Conservation (phyloP, 2,888 invertebrate genomes). For the Drosophila phalerata region DNA sequence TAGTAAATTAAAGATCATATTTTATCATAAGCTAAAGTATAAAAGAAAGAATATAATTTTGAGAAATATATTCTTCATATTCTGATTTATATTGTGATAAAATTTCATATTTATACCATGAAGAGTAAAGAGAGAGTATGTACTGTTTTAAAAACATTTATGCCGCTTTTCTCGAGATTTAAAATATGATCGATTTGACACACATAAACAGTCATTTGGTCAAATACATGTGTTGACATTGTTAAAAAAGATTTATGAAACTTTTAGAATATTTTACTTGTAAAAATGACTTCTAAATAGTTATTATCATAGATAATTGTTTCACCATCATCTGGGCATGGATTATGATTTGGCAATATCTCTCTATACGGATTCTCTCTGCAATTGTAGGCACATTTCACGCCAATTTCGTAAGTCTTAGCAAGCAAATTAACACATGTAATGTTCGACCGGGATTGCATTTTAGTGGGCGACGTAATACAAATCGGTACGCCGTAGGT, state of each 20-base stretch:
- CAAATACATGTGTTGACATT: background rate
- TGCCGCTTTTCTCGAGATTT: too few relatives aligned
- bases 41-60: too few relatives aligned
- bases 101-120: too few relatives aligned
- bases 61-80: too few relatives aligned
- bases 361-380: conserved; percentile 78
- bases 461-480: conserved; percentile 76
- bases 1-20: too few relatives aligned
- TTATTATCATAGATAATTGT: conserved; percentile 77
- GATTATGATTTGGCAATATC: conserved; percentile 69
- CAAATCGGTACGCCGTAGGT: conserved; percentile 74
- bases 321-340: conserved; percentile 63
- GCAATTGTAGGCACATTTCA: conserved; percentile 61
- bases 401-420: conserved; percentile 27
- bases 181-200: too few relatives aligned
- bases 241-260: background rate
- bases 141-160: too few relatives aligned
- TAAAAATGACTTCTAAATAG: conserved; percentile 74
- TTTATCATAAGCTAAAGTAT: too few relatives aligned
- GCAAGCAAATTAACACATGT: conserved; percentile 47
- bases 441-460: conserved; percentile 72
- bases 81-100: too few relatives aligned
- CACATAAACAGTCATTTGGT: background rate
- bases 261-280: conserved; percentile 11
- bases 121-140: too few relatives aligned